Evolutionary conservation across 2,113 vertebrate species (phyloP).

Genomic region (Pollimyrus isidori): DNA sequence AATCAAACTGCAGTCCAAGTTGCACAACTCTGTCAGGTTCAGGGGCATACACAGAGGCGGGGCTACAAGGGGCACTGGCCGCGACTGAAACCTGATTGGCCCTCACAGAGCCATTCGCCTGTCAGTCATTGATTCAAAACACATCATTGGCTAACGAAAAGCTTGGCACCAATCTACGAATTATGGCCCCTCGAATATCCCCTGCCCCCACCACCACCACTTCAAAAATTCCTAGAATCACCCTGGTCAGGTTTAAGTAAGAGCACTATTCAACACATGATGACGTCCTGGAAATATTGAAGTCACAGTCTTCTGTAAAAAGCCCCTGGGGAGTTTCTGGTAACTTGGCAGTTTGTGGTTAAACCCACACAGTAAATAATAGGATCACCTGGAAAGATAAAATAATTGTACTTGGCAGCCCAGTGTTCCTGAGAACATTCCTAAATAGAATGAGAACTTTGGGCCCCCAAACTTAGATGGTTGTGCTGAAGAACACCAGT

Average conservation of each 20-base stretch:
- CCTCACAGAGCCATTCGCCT: neutral
- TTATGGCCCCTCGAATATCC: neutral
- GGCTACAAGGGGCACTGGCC: neutral
- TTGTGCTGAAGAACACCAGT: neutral
- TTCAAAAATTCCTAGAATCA: neutral
- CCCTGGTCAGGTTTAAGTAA: neutral
- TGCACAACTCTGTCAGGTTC: neutral
- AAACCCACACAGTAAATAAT: conserved; percentile 12
- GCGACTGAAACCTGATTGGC: neutral
- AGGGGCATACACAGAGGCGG: neutral
- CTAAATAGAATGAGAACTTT: neutral
- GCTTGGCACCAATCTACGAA: neutral
- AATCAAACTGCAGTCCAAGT: neutral
- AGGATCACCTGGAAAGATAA: neutral
- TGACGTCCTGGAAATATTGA: neutral
- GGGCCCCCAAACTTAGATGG: neutral
- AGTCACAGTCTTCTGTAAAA: neutral
- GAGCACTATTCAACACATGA: neutral
- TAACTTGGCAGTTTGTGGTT: conserved; percentile 11
- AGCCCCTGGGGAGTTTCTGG: neutral
- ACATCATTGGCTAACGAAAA: neutral
- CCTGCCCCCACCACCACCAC: neutral
- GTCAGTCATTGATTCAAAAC: neutral
- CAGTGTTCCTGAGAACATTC: neutral
- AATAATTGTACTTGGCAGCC: neutral